Conservation (phyloP, 2,113 vertebrate species). For the Brachypodius melanocephalos region DNA sequence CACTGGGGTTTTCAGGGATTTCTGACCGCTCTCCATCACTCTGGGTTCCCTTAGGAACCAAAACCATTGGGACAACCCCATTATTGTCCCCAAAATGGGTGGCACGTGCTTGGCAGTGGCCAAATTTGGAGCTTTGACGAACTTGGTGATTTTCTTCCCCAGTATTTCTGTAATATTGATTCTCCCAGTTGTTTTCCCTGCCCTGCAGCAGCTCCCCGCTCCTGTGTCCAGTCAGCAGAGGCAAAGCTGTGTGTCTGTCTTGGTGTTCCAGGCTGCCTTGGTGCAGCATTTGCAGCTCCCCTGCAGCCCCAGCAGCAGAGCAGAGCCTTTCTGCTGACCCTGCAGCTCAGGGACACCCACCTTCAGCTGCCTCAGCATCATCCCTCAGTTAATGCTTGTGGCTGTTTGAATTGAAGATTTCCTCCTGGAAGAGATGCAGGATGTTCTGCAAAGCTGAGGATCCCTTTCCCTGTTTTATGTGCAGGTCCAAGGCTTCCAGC, state of each 20-base stretch:
- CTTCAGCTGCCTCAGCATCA: background rate
- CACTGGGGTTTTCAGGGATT: background rate
- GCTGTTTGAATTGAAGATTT: background rate
- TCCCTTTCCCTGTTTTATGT: background rate
- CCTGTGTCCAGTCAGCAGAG: background rate
- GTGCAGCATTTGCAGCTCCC: background rate
- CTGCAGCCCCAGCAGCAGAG: background rate
- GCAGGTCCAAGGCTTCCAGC: background rate
- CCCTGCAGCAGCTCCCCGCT: background rate
- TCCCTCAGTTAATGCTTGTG: background rate
- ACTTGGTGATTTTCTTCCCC: background rate
- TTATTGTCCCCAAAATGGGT: background rate
- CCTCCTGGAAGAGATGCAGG: background rate
- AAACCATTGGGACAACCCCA: background rate
- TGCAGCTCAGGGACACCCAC: background rate
- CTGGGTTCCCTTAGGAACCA: background rate
- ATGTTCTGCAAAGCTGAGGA: background rate
- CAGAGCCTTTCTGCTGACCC: background rate
- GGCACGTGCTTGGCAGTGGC: background rate
- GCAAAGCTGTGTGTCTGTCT: background rate
- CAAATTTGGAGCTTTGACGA: background rate
- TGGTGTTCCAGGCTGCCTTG: background rate
- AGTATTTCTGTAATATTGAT: accelerated
- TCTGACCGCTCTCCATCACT: background rate
- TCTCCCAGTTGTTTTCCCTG: background rate